Evolutionary conservation across 1,140 invertebrate genomes (phyloP).

Genomic region (Bombus pascuorum): DNA sequence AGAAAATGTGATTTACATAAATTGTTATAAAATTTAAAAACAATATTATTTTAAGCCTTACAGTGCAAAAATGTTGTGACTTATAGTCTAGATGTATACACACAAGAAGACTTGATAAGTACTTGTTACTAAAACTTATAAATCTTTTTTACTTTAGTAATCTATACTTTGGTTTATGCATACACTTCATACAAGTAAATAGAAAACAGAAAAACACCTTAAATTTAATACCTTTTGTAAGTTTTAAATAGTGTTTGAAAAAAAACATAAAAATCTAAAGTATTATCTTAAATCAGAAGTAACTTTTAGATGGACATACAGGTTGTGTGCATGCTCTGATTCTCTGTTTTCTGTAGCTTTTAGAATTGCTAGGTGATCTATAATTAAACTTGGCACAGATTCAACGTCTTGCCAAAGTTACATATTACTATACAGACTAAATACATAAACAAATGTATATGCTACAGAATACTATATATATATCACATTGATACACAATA

Average conservation of each 20-base stretch:
- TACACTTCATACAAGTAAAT: background rate
- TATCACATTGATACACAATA: background rate
- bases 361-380: conserved; percentile 65
- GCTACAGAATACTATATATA: conserved; percentile 3
- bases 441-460: conserved; percentile 42
- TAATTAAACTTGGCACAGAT: conserved; percentile 69
- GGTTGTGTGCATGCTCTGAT: conserved; percentile 50
- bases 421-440: conserved; percentile 53
- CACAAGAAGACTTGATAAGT: background rate
- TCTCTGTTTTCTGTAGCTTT: conserved; percentile 63
- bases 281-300: conserved; percentile 26
- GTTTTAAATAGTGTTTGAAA: background rate
- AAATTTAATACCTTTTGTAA: background rate
- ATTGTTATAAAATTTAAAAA: background rate
- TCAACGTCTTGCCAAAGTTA: conserved; percentile 61
- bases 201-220: background rate
- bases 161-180: background rate
- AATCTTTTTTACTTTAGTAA: background rate
- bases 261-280: background rate
- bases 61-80: background rate
- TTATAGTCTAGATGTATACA: conserved; percentile 15
- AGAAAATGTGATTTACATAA: background rate
- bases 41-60: background rate
- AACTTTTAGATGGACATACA: conserved; percentile 38
- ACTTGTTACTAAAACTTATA: background rate